Evolutionary conservation across 2,888 invertebrate species (phyloP).

Genomic region (Hirtodrosophila confusa): DNA sequence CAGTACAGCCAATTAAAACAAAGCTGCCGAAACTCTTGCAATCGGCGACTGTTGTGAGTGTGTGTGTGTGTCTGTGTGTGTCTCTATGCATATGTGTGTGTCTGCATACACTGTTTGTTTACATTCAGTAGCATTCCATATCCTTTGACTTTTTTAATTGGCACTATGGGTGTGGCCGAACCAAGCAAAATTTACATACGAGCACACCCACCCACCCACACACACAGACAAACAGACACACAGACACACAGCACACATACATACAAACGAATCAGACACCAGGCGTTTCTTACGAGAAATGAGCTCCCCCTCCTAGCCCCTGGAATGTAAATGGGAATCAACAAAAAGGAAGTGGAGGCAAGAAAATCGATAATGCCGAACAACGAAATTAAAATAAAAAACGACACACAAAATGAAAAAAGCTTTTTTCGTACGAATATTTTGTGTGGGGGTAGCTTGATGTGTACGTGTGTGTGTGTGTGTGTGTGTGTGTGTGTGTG

Average conservation of each 20-base stretch:
- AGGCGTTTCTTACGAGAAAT: slow-evolving; percentile 41
- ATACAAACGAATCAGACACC: slow-evolving; percentile 14
- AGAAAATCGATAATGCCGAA: slow-evolving; percentile 67
- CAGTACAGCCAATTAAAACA: slow-evolving; percentile 51
- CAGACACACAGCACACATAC: slow-evolving; percentile 7
- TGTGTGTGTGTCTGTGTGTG: too few relatives aligned
- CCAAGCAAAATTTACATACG: slow-evolving; percentile 25
- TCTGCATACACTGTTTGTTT: slow-evolving; percentile 1
- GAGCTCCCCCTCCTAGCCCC: slow-evolving; percentile 6
- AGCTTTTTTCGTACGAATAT: slow-evolving; percentile 32
- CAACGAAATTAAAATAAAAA: slow-evolving; percentile 73
- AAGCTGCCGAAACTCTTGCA: slow-evolving; percentile 14
- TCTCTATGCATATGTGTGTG: too few relatives aligned
- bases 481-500: slow-evolving; percentile 5
- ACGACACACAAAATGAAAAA: slow-evolving; percentile 37
- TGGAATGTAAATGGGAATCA: slow-evolving; percentile 47
- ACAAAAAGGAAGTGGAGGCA: slow-evolving; percentile 46
- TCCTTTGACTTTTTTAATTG: slow-evolving; percentile 29
- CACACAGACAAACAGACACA: not conserved
- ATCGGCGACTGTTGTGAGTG: not conserved
- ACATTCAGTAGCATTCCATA: not conserved
- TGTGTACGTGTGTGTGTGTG: slow-evolving; percentile 6
- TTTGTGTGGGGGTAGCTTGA: slow-evolving; percentile 18
- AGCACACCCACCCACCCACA: not conserved
- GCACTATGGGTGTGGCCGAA: slow-evolving; percentile 35